Evolutionary conservation across 2,113 vertebrate species (phyloP).

Genomic region (Caranx ignobilis): DNA sequence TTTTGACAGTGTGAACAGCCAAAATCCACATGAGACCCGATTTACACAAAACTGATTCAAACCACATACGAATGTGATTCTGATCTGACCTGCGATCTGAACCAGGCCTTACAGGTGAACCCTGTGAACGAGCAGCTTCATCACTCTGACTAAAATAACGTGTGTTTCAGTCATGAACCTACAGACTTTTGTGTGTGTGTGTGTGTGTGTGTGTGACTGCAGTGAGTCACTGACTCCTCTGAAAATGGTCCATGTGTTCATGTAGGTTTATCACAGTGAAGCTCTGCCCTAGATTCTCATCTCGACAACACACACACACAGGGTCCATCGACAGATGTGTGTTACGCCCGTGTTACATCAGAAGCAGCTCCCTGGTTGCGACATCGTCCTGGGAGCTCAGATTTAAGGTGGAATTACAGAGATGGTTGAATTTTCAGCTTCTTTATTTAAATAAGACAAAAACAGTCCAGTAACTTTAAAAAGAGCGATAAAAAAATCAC

Average conservation of each 20-base stretch:
- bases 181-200: too few species aligned
- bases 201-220: too few species aligned
- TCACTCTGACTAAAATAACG: too few species aligned
- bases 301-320: not conserved
- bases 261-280: slow-evolving; percentile 1
- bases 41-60: too few species aligned
- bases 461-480: not conserved
- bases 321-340: not conserved
- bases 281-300: slow-evolving; percentile 28
- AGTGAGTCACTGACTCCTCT: too few species aligned
- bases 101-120: too few species aligned
- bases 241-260: not conserved
- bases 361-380: slow-evolving; percentile 1
- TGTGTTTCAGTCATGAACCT: too few species aligned
- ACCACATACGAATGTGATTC: too few species aligned
- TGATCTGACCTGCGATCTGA: too few species aligned
- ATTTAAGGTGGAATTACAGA: not conserved
- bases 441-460: slow-evolving; percentile 63
- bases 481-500: not conserved
- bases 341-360: slow-evolving; percentile 58
- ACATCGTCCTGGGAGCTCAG: slow-evolving; percentile 28
- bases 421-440: slow-evolving; percentile 27
- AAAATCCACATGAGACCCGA: too few species aligned
- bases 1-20: too few species aligned
- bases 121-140: too few species aligned